phyloP scores from a whole-genome alignment of 2,888 invertebrate genomes.

The Helobdella robusta region DNA sequence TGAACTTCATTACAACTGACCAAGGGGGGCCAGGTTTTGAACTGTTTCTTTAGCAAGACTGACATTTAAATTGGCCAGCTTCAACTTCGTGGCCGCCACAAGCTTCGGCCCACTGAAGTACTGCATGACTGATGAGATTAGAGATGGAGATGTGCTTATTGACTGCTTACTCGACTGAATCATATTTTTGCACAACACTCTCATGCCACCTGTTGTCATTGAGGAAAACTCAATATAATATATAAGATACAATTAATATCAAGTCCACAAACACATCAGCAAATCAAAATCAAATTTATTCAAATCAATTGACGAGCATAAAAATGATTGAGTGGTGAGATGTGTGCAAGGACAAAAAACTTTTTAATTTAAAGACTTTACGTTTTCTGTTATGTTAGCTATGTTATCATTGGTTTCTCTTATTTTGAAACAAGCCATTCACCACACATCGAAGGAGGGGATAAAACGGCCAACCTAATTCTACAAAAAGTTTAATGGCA shows the following conservation, averaged over 20 bases:
- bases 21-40: conserved; percentile 80
- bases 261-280: too few species aligned
- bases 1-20: conserved; percentile 48
- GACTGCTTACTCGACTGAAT: conserved; percentile 65
- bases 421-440: too few species aligned
- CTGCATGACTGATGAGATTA: conserved; percentile 61
- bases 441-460: background rate
- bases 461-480: conserved; percentile 53
- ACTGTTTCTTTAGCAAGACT: conserved; percentile 57
- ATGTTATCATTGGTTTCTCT: too few species aligned
- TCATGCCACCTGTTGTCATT: conserved; percentile 46
- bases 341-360: too few species aligned
- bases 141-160: conserved; percentile 61
- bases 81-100: conserved; percentile 1
- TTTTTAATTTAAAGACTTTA: too few species aligned
- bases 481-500: conserved; percentile 65
- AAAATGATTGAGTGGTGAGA: too few species aligned
- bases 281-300: too few species aligned
- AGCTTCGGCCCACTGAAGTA: conserved; percentile 52
- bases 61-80: background rate
- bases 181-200: conserved; percentile 63
- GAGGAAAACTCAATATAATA: too few species aligned
- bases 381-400: too few species aligned
- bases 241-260: too few species aligned
- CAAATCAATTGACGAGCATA: too few species aligned